Base-by-base conservation (phyloP, 2,113 vertebrate genomes). In the Pomatostomus ruficeps region DNA sequence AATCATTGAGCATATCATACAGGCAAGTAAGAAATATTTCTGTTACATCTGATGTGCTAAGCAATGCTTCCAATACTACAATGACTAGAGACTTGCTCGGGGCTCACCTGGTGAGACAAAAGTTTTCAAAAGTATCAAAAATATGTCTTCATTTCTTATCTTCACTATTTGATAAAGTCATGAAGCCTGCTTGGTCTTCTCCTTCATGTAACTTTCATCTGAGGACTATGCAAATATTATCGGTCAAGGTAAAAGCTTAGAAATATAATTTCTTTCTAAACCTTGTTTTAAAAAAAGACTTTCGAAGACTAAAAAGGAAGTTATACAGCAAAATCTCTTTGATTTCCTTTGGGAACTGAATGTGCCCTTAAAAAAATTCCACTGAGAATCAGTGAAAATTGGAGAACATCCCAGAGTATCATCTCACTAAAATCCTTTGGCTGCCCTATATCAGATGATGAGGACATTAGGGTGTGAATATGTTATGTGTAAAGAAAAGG, bases 381-480 rank as follows among this genome's bases (percentile, higher is more conserved):
- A 29, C 46, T 49, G 71, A 79, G 66, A 83, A 81, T 88, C 61
- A 75, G 70, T 42, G 48, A 91, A 68, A 94, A 79, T 83, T 96
- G 92, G 92, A 96, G 92, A 93, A 83, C 29, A 83, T 83, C 93
- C 85, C 88, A 80, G 51, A 67, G 51, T 67, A 86, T 67, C 67
- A 80, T 88, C 63, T 94, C 79, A 63, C 45, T 88, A 31, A 83
- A 90, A 80, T 86, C 17, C 29, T 90, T 93, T 93, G 92, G 72
- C 85, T 93, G 72, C 26, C 71, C 85, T 88, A 24, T 51, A 80
- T 83, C 55, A 77, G 48, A 83, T 48, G 70, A 88, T 76, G 46
- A 85, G 72, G 43, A 26, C 40, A 74, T 67, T 42, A 67, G 38
- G 59, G 23, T 48, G 12, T 82, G 51, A 80, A 81, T 51, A 10